Base-by-base conservation (phyloP, 2,888 invertebrate species). In the Rhamnusium bicolor region DNA sequence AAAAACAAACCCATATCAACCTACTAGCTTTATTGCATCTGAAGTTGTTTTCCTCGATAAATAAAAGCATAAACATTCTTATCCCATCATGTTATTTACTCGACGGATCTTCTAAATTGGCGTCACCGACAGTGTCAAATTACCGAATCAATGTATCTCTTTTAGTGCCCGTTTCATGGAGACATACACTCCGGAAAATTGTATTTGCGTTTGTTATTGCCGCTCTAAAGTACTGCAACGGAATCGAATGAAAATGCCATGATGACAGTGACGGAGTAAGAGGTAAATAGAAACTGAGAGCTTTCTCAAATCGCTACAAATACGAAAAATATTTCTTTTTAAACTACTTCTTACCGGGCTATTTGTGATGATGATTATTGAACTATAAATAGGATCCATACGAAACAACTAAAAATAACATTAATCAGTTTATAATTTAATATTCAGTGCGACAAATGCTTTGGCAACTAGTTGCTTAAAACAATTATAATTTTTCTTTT, bases 181-280 rank as follows among this genome's bases (percentile, higher is more conserved):
- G 53, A 68, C 75, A 68, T 69, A 84, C 85, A 86, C 87, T 87
- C 83, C 81, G 76, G 84, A 74, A 86, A 87, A 87, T 87, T 87
- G 87, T 87, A 87, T 87, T 87, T 87, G 87, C 84, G 82, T 86
- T 87, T 85, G 86, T 85, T 85, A 86, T 86, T 85, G 83, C 76
- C 75, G 76, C 63, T 75, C 69, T 79, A 69, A 75, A 78, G 58
- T 62, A 60, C 18, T 53, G 53, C 21, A 63, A 40, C 4, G 40
- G 10, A 51, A 29, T 51, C 16, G 21, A 58, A 18, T 16, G 24
- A 14, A 24, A 56, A 53, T 21, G 21, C 24, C 19, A 19, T 6
- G 61, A 63, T 24, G 63, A 54, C 60, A 67, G 27, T 74, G 73
- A 73, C 74, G 79, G 79, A 71, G 77, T 51, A 7, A 51, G 12